Evolutionary conservation across 2,797 vertebrate genomes (phyloP), one percentile per base, ranked within the genome.

Genomic region (Sebastes hubbsi): DNA sequence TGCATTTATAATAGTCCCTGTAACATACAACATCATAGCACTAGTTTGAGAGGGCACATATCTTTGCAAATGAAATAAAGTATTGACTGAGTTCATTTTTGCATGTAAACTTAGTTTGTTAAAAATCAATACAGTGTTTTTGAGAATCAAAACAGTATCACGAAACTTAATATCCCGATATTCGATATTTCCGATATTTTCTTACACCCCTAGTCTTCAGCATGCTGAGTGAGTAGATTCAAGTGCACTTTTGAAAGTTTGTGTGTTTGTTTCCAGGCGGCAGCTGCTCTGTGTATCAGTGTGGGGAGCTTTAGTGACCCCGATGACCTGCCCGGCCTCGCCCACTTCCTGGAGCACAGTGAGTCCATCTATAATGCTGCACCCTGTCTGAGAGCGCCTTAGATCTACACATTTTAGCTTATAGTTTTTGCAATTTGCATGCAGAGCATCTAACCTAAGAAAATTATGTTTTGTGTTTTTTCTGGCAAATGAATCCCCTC

Each of bases 321-420:
- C 0, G 96, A 97, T 63, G 97, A 99, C 89, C 95, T 99, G 20
- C 98, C 98, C 0, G 98, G 98, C 86, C 95, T 99, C 79, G 98
- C 98, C 71, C 98, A 99, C 94, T 99, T 99, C 93, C 96, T 99
- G 93, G 98, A 99, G 81, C 98, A 99, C 87, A 99, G 98, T 99
- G 95, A 95, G 97, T 95, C 22, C 34, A 5, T 6, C 30, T 29
- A 1, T 42, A 14, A 42, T 29, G 7, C 18, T 42, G 52, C 30
- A 25, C 16, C 32, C n/a, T 25, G 68, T 22, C 29, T 24, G 49
- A 38, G 7, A 68, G 54, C 55, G 2, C 14, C 34, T 59, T 27
- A 11, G 24, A 38, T 34, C 52, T 68, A 14, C 42, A 46, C 0
- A 66, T 10, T 12, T 29, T 1, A 18, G 16, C 10, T 29, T 12